Conservation (phyloP, 2,888 invertebrate genomes). For the Venustoraphidia nigricollis region DNA sequence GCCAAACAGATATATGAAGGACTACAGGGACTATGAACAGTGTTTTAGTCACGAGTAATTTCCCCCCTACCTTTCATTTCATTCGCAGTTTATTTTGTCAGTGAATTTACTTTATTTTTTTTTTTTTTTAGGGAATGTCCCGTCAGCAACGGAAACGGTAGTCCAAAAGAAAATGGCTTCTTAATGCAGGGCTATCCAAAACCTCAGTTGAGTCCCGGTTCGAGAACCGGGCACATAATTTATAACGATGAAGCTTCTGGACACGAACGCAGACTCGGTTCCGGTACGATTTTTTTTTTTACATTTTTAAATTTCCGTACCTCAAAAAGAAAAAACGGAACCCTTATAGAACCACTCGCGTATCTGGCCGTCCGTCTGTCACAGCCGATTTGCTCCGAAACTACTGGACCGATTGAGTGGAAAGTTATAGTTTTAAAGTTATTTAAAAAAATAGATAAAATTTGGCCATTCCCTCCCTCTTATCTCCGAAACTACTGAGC, state of each 20-base stretch:
- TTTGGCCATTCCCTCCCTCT: too few relatives aligned
- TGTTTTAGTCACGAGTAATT: constrained; percentile 25
- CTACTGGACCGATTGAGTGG: too few relatives aligned
- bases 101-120: background rate
- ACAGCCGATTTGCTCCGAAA: too few relatives aligned
- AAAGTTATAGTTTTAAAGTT: too few relatives aligned
- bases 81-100: too few relatives aligned
- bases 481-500: too few relatives aligned
- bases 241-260: constrained; percentile 24
- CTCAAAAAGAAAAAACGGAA: too few relatives aligned
- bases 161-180: constrained; percentile 26
- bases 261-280: constrained; percentile 10
- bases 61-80: background rate
- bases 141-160: constrained; percentile 21
- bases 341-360: too few relatives aligned
- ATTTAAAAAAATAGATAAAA: too few relatives aligned
- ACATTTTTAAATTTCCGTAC: too few relatives aligned
- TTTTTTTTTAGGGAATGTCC: constrained; percentile 23
- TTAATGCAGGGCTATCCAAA: constrained; percentile 26
- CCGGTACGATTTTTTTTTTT: background rate
- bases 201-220: constrained; percentile 25
- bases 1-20: constrained; percentile 27
- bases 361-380: too few relatives aligned
- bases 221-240: constrained; percentile 24
- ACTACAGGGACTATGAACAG: constrained; percentile 28